A percentile compares a stretch with the other conserved stretches of the same genome.
phyloP scores from a whole-genome alignment of 2,113 vertebrate species.

The Sapajus apella region DNA sequence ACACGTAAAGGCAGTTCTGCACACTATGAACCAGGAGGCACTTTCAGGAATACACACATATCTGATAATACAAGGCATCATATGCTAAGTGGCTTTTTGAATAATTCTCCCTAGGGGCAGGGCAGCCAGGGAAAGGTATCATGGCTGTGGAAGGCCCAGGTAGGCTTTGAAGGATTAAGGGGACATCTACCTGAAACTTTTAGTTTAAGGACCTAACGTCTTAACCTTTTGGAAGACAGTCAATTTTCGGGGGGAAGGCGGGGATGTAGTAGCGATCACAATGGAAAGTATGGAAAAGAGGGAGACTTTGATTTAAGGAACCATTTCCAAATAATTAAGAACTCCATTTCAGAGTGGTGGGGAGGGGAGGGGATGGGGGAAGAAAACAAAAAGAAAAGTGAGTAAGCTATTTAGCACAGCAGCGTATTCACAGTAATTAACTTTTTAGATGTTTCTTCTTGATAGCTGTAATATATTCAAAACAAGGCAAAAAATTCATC shows the following conservation, averaged over 20 bases:
- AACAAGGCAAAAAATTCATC: neutral
- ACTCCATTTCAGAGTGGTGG: neutral
- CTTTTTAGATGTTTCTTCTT: neutral
- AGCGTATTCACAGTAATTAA: neutral
- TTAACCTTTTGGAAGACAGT: neutral
- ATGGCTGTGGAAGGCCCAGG: neutral
- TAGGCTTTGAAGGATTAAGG: neutral
- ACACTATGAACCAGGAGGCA: neutral
- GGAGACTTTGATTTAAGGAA: constrained; percentile 23
- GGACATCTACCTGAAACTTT: neutral
- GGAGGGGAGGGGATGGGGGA: neutral
- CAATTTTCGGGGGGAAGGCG: neutral
- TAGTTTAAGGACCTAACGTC: neutral
- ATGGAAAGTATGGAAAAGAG: constrained; percentile 35
- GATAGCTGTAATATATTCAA: constrained; percentile 18
- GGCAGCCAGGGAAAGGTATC: neutral
- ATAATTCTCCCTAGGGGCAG: neutral
- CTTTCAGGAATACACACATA: neutral
- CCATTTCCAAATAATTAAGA: constrained; percentile 50
- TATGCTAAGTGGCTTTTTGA: neutral
- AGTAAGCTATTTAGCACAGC: neutral
- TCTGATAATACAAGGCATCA: neutral
- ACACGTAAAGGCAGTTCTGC: neutral
- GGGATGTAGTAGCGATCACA: neutral
- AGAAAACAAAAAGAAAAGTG: neutral